phyloP scores from a whole-genome alignment of 1,140 invertebrate species.

The Pseudomyrmex cubaensis region DNA sequence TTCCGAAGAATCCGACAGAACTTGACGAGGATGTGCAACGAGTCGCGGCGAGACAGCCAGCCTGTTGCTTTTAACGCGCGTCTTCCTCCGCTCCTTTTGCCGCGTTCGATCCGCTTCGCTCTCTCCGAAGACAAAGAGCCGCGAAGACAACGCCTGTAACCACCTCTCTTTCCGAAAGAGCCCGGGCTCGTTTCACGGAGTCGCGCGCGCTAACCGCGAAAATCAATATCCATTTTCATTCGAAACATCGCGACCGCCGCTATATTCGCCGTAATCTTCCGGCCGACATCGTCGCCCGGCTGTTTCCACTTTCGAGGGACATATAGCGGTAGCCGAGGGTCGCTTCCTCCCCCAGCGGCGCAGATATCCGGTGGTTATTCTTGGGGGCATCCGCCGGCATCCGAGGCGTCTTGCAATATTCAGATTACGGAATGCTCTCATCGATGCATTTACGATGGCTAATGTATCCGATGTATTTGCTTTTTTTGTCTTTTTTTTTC shows the following conservation, averaged over 20 bases:
- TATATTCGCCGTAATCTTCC: slow-evolving; percentile 11
- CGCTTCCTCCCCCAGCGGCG: not conserved
- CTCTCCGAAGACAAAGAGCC: slow-evolving; percentile 20
- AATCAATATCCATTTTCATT: slow-evolving; percentile 60
- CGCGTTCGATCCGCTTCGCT: not conserved
- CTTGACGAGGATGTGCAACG: slow-evolving; percentile 29
- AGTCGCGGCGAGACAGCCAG: slow-evolving; percentile 17
- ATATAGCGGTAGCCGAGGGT: not conserved
- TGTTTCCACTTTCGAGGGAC: slow-evolving; percentile 24
- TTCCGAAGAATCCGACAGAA: slow-evolving; percentile 44
- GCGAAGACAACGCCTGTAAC: slow-evolving; percentile 31
- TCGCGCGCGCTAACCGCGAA: slow-evolving; percentile 24
- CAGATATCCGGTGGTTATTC: slow-evolving; percentile 29
- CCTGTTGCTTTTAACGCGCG: slow-evolving; percentile 48
- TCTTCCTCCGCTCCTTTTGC: not conserved
- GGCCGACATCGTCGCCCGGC: not conserved
- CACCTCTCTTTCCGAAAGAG: not conserved
- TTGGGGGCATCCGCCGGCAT: not conserved
- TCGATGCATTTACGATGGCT: not conserved
- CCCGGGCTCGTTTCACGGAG: slow-evolving; percentile 8
- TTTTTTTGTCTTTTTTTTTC: too few relatives aligned
- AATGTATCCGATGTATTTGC: too few relatives aligned
- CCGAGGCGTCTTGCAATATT: not conserved
- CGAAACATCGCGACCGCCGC: slow-evolving; percentile 17
- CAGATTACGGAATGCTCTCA: not conserved